A percentile compares a stretch with the other conserved stretches of the same genome.
These are phyloP conservation scores for Xyrauchen texanus DNA, from an alignment of 2,113 vertebrate genomes.

Conservation along the genomic window DNA sequence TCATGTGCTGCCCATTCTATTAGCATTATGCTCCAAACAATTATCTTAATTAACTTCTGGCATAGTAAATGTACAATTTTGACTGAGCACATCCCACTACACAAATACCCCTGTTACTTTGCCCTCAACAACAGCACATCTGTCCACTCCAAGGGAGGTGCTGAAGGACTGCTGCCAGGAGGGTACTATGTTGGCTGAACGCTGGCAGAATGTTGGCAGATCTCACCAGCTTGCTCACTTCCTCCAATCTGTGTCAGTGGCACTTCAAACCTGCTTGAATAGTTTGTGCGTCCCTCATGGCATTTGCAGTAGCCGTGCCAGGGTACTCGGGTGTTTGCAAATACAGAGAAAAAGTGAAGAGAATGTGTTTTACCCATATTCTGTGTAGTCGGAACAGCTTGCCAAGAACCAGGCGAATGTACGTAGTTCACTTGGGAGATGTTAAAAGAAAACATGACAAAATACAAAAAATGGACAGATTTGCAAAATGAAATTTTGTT, in stretches of 20 bases:
- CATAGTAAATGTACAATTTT: constrained; percentile 7
- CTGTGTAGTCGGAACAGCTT: constrained; percentile 10
- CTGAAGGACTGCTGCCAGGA: constrained; percentile 36
- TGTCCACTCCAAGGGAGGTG: constrained; percentile 27
- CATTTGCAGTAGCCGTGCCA: constrained; percentile 24
- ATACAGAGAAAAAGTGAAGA: not conserved
- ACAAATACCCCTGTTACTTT: constrained; percentile 30
- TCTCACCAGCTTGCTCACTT: constrained; percentile 24
- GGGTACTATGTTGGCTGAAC: constrained; percentile 7
- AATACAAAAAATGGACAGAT: not conserved
- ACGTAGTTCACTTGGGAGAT: not conserved
- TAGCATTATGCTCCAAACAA: constrained; percentile 46
- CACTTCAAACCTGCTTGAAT: constrained; percentile 32
- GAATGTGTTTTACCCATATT: not conserved
- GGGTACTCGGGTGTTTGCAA: constrained; percentile 34
- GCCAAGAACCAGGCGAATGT: constrained; percentile 16
- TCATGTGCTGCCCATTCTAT: constrained; percentile 37
- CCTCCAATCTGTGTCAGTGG: constrained; percentile 32
- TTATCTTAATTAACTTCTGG: constrained; percentile 44
- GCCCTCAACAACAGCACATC: constrained; percentile 46
- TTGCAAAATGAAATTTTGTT: not conserved
- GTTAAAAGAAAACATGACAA: constrained; percentile 26
- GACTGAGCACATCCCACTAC: constrained; percentile 28
- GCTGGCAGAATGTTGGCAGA: constrained; percentile 26
- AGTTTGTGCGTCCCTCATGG: constrained; percentile 18